Evolutionary conservation across 1,140 invertebrate species (phyloP), one percentile per base, ranked within the genome.

Genomic region (Popillia japonica): DNA sequence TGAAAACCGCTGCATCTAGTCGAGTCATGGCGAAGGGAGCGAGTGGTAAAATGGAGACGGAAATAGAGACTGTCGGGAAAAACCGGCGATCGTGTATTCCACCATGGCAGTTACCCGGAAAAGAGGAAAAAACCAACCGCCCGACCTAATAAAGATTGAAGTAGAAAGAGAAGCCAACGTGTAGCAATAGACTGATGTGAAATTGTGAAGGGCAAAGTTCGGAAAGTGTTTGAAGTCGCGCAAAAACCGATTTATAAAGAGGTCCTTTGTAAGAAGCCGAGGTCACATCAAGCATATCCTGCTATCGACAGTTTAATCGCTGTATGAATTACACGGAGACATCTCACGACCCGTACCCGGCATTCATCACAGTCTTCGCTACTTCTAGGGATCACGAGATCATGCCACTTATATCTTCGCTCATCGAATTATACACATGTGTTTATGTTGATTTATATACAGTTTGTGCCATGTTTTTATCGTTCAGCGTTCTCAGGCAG

Each of bases 301-400:
- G 78, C 64, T 78, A 78, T 78, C 78, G 78, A 78, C 78, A 78
- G 78, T 73, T 78, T 78, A 78, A 78, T 78, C 74, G 78, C 78
- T 75, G 75, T 78, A 75, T 78, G 78, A 78, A 78, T 78, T 78
- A 78, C 78, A 27, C 34, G 41, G 59, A 75, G 78, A 78, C 78
- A 78, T 78, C 78, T 78, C 78, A 64, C 61, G 74, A 78, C 78
- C 74, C 78, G 40, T 73, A 75, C 23, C 78, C 78, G 64, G 61
- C 74, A 78, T 78, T 78, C 78, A 78, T 75, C 78, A 78, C 72
- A 41, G 75, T 64, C 17, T n/a, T 27, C 23, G 23, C 17, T 61
- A 14, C 59, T 61, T 22, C 59, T 64, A 11, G 17, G 17, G 61
- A 22, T 64, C 55, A 40, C 72, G 27, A 17, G 27, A 40, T 73